These are phyloP conservation scores for Apodemus sylvaticus DNA, from an alignment of 2,113 vertebrate species.

Conservation along the genomic window DNA sequence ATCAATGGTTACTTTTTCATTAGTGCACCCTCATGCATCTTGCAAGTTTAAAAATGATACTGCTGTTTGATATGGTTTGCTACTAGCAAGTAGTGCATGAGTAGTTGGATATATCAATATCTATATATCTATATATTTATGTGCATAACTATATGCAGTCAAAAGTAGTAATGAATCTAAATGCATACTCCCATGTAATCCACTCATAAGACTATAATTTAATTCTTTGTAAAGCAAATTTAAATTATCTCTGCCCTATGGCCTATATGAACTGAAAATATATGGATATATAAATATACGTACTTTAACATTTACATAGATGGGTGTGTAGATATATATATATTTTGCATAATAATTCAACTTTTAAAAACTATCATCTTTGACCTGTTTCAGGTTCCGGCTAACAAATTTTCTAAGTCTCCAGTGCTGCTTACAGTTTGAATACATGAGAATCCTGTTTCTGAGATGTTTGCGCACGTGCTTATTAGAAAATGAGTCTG, in stretches of 20 bases:
- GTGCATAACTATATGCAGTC: slow-evolving; percentile 23
- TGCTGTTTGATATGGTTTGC: slow-evolving; percentile 85
- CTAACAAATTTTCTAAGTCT: slow-evolving; percentile 96
- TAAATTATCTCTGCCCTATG: slow-evolving; percentile 58
- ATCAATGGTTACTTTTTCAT: slow-evolving; percentile 78
- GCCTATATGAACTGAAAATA: slow-evolving; percentile 65
- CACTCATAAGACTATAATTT: slow-evolving; percentile 71
- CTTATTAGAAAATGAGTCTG: slow-evolving; percentile 93
- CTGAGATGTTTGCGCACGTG: slow-evolving; percentile 97
- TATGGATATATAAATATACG: slow-evolving; percentile 88
- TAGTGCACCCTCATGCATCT: slow-evolving; percentile 83
- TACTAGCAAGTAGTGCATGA: slow-evolving; percentile 87
- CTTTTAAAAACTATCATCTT: slow-evolving; percentile 93
- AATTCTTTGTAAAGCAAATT: slow-evolving; percentile 69
- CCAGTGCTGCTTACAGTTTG: slow-evolving; percentile 97
- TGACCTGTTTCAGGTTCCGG: slow-evolving; percentile 99
- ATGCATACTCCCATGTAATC: slow-evolving; percentile 34
- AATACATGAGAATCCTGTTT: slow-evolving; percentile 97
- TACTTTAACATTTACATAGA: slow-evolving; percentile 85
- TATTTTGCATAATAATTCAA: slow-evolving; percentile 86
- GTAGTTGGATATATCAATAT: slow-evolving; percentile 76
- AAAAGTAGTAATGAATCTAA: slow-evolving; percentile 52
- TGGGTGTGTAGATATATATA: slow-evolving; percentile 85
- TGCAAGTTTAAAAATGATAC: slow-evolving; percentile 82
- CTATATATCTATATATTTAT: slow-evolving; percentile 86